Base-by-base conservation (phyloP, 35 echinoderm and acorn worm species). In the Apostichopus californicus region DNA sequence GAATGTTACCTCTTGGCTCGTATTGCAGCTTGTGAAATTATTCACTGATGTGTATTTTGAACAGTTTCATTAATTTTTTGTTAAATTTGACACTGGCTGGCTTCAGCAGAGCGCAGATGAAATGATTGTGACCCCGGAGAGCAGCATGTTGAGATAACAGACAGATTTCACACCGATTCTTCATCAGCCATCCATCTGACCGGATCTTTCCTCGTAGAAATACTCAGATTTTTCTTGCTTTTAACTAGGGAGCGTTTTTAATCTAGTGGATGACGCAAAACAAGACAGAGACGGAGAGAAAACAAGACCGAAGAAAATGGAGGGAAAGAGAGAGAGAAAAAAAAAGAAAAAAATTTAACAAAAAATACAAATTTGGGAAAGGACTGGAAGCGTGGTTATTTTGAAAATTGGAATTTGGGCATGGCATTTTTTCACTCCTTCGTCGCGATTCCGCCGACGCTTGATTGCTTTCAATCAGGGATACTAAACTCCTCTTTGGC, bases 401-500 rank as follows among this genome's bases (percentile, higher is more conserved):
- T 73, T 55, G 28, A 20, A 88, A 88, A 88, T 88, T 88, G 63
- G 86, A 71, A 61, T 34, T 34, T 34, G 28, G 86, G 6, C 57
- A 64, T 57, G 66, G 63, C 68, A 64, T 88, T 88, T 34, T 34
- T 88, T 66, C 86, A 88, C 86, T 88, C 61, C 86, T 88, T 73
- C 22, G 66, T 88, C 60, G 63, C 68, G 86, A 46, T 88, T 88
- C 54, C 3, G 28, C 86, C 63, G 64, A 65, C 86, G 86, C 86
- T 89, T 89, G 86, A 89, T 89, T 89, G 86, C 86, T 65, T 89
- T 89, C 63, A 89, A 89, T 89, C 86, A 89, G 64, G 28, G 60
- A 55, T 71, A 54, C 86, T 65, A 89, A 89, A 68, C 86, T 65
- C 86, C 52, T 75, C 63, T 65, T 75, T 17, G 15, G 57, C 81